These are phyloP conservation scores for Hyperoplus lanceolatus DNA, from an alignment of 2,797 vertebrate genomes.

Conservation along the genomic window DNA sequence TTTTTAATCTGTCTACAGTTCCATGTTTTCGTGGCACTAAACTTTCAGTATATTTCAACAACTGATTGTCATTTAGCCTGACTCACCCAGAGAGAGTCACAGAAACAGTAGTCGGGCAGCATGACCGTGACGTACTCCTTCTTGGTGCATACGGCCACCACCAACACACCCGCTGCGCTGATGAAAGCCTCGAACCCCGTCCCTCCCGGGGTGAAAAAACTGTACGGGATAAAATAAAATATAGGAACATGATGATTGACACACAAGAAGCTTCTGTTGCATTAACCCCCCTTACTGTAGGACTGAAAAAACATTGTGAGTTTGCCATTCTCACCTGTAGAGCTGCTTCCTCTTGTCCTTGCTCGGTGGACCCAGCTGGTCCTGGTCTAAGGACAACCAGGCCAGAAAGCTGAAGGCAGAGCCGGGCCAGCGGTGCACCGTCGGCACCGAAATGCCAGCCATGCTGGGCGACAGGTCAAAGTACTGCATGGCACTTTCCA, in stretches of 20 bases:
- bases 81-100: slow-evolving; percentile 97
- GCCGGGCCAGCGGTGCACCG: slow-evolving; percentile 93
- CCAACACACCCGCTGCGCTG: slow-evolving; percentile 90
- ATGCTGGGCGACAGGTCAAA: slow-evolving; percentile 95
- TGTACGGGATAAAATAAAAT: slow-evolving; percentile 61
- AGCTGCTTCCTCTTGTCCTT: slow-evolving; percentile 97
- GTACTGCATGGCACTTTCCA: slow-evolving; percentile 96
- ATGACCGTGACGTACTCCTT: slow-evolving; percentile 97
- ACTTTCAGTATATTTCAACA: background rate
- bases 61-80: background rate
- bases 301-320: background rate
- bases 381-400: slow-evolving; percentile 97
- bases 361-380: slow-evolving; percentile 84
- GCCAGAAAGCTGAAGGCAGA: slow-evolving; percentile 94
- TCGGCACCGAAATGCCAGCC: slow-evolving; percentile 94
- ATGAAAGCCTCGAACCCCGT: slow-evolving; percentile 98
- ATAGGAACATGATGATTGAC: too few species aligned
- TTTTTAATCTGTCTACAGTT: background rate
- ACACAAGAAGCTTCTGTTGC: background rate
- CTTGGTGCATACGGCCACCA: slow-evolving; percentile 97
- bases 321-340: slow-evolving; percentile 88
- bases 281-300: too few species aligned
- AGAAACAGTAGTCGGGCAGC: slow-evolving; percentile 96
- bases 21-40: background rate
- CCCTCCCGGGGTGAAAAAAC: slow-evolving; percentile 95